Conservation (phyloP, 2,797 vertebrate genomes). For the Sebastolobus alascanus region DNA sequence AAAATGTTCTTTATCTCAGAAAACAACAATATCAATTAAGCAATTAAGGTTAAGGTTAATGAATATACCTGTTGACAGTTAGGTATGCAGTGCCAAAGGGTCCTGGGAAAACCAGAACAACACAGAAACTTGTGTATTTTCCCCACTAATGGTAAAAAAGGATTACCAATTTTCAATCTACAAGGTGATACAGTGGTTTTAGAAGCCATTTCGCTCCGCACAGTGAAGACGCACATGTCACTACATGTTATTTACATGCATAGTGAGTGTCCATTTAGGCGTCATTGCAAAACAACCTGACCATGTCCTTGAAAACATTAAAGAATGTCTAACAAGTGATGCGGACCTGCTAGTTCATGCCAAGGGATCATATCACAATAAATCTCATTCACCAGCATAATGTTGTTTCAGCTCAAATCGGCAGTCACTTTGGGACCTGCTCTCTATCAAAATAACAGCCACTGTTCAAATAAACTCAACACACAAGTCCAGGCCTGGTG, state of each 20-base stretch:
- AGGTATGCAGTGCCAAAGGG: neutral
- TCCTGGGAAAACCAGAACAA: neutral
- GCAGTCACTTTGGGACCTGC: conserved; percentile 71
- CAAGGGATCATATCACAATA: conserved; percentile 70
- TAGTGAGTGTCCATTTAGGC: conserved; percentile 45
- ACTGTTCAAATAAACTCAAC: conserved; percentile 78
- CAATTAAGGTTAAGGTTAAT: conserved; percentile 26
- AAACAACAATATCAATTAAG: conserved; percentile 39
- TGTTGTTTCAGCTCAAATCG: conserved; percentile 78
- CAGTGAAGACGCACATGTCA: conserved; percentile 5
- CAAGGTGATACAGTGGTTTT: neutral
- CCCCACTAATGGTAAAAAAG: neutral
- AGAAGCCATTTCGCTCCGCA: neutral
- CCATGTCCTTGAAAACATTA: conserved; percentile 56
- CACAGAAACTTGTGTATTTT: neutral
- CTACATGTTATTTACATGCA: conserved; percentile 30
- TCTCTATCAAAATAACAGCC: conserved; percentile 78
- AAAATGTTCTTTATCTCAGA: conserved; percentile 19
- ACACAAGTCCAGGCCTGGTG: conserved; percentile 75
- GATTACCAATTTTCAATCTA: neutral
- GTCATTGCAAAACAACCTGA: conserved; percentile 48
- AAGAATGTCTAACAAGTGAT: conserved; percentile 56
- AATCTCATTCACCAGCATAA: conserved; percentile 72
- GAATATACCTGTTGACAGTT: conserved; percentile 27
- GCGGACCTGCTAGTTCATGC: conserved; percentile 67